Evolutionary conservation across 2,888 invertebrate genomes (phyloP), one percentile per base, ranked within the genome.

Genomic region (Microchrysa polita): DNA sequence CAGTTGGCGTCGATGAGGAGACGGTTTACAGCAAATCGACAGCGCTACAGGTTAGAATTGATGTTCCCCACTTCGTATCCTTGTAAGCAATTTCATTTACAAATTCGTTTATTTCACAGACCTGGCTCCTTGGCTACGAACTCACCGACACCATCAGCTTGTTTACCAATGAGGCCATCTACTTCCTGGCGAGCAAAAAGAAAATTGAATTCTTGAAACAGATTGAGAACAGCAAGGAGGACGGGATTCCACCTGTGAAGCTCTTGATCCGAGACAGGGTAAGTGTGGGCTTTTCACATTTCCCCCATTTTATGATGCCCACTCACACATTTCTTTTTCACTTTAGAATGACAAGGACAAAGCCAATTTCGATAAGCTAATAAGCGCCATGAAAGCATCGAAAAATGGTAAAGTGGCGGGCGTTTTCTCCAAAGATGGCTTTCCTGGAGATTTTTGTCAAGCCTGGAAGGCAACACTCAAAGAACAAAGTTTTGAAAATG

Each of bases 121-220:
- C 94, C 73, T 99, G 98, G 98, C 89, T 99, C 71, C 91, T 98
- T 82, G 97, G 97, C 67, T 98, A 98, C 83, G 98, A 98, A 83
- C 87, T 99, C 69, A 93, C 96, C 0, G 99, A 99, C 82, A 98
- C 97, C 0, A 91, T 98, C 73, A 94, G 96, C 87, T 91, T 98
- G 7, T 88, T 99, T 76, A 92, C 95, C 53, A 92, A 95, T 79
- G 90, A 93, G 59, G 90, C 90, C 52, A 92, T 98, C 77, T 91
- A 92, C 81, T 95, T 99, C 81, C 87, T 99, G 74, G 95, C 97
- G 1, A 97, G 97, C 82, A 98, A 97, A 85, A 98, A 98, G 87
- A 99, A 99, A 85, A 96, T 97, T 77, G 98, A 98, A 80, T 99
- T 98, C 85, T 87, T 99, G 67, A 91, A 94, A 80, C 94, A 95